Base-by-base conservation (phyloP, 2,888 invertebrate species). In the Metalampra italica region DNA sequence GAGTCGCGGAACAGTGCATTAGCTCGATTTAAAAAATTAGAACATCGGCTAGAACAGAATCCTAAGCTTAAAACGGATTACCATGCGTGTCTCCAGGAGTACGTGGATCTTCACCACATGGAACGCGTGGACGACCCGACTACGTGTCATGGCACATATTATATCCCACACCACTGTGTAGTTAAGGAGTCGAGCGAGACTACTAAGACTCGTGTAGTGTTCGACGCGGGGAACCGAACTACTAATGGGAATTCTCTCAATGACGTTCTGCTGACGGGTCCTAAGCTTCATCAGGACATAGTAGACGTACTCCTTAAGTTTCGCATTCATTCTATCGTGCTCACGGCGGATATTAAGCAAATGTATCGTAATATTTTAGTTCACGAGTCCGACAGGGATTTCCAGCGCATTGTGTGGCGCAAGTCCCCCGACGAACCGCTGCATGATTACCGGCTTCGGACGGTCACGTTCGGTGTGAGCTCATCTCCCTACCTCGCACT, bases 401-500 rank as follows among this genome's bases (percentile, higher is more conserved):
- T 11, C 29, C 41, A 41, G 9, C 9, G 41, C 12, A 41, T 29
- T 8, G 7, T 41, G 3, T 41, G 41, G 41, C 41, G 41, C 29
- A 22, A n/a, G 11, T 9, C 9, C 3, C 41, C 41, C 3, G 11
- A 22, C 3, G 41, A 41, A 1, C 22, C 11, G 4, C 5, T 41
- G 11, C 22, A 13, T 7, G 41, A 41, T 3, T 41, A 41, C 11
- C 9, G 41, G 3, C 29, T 41, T 4, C 29, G 41, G 5, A 41
- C 41, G 9, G 47, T 47, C 8, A 8, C 47, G 9, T 47, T 40
- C 29, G 47, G 47, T 13, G 42, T 47, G 1, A 13, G 29, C 9
- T 36, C 42, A 5, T 29, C 47, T 12, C 47, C 47, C 7, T 47
- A 37, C 11, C 41, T 34, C 4, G 47, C 47, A 29, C 14, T 47